phyloP scores from a whole-genome alignment of 2,797 vertebrate species.

The Tadarida brasiliensis region DNA sequence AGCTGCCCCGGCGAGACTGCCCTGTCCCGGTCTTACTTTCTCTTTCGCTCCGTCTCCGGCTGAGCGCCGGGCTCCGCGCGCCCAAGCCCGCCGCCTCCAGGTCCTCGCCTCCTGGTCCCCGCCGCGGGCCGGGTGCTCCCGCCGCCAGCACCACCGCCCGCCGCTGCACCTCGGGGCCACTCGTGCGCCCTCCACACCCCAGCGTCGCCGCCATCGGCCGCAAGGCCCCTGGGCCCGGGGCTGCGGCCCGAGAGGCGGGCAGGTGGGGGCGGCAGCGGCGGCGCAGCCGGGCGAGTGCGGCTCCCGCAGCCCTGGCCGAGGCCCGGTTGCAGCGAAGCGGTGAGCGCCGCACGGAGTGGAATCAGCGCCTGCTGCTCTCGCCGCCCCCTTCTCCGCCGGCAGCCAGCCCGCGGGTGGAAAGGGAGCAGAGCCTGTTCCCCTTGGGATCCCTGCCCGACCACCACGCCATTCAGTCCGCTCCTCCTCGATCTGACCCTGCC shows the following conservation, averaged over 20 bases:
- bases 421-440: not conserved
- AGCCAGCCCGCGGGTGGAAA: not conserved
- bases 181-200: not conserved
- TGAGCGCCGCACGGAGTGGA: not conserved
- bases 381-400: not conserved
- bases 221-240: not conserved
- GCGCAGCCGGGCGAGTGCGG: constrained; percentile 21
- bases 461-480: not conserved
- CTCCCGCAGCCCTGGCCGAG: constrained; percentile 17
- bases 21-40: constrained; percentile 85
- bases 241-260: constrained; percentile 36
- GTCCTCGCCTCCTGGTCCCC: constrained; percentile 55
- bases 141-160: not conserved
- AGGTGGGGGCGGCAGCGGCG: constrained; percentile 69
- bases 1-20: constrained; percentile 39
- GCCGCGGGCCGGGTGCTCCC: constrained; percentile 38
- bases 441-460: not conserved
- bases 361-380: not conserved
- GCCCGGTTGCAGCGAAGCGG: constrained; percentile 80
- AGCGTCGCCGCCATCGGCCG: not conserved
- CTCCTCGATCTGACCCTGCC: not conserved
- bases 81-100: constrained; percentile 18
- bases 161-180: not conserved
- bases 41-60: constrained; percentile 83
- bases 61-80: constrained; percentile 55